A percentile compares a stretch with the other conserved stretches of the same genome.
Evolutionary conservation across 1,140 invertebrate genomes (phyloP).

Genomic region (Heliconius eleuchia): DNA sequence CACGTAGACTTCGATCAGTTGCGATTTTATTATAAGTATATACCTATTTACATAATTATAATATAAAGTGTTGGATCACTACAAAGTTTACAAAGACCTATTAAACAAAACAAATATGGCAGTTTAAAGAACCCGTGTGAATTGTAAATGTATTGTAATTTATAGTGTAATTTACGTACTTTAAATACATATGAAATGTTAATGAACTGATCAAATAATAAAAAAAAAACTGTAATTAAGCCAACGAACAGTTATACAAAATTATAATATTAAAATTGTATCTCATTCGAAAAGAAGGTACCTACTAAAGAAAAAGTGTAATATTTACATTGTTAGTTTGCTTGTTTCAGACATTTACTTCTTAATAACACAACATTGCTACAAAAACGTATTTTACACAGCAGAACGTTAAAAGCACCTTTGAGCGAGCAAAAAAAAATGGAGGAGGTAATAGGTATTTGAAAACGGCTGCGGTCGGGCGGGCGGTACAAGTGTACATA

Average conservation of each 20-base stretch:
- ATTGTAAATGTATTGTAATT: not conserved
- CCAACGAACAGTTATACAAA: too few species aligned
- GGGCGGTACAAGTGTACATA: slow-evolving; percentile 53
- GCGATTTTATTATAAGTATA: too few species aligned
- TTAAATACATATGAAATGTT: not conserved
- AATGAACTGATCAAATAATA: not conserved
- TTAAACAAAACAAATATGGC: too few species aligned
- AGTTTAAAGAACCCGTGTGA: not conserved
- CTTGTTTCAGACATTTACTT: not conserved
- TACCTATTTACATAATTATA: too few species aligned
- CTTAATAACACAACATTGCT: not conserved
- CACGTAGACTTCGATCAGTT: too few species aligned
- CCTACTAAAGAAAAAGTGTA: too few species aligned
- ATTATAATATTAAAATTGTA: too few species aligned
- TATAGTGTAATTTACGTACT: not conserved
- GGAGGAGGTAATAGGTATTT: slow-evolving; percentile 27
- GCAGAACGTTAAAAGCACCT: not conserved
- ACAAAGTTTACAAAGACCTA: too few species aligned
- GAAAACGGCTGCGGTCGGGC: slow-evolving; percentile 46
- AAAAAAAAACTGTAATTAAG: not conserved
- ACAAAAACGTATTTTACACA: not conserved
- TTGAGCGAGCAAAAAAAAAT: slow-evolving; percentile 16
- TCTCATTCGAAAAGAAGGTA: too few species aligned
- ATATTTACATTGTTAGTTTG: not conserved
- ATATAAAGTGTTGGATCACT: too few species aligned